Evolutionary conservation across 1,140 invertebrate genomes (phyloP), one percentile per base, ranked within the genome.

Genomic region (Bathynomus jamesi): DNA sequence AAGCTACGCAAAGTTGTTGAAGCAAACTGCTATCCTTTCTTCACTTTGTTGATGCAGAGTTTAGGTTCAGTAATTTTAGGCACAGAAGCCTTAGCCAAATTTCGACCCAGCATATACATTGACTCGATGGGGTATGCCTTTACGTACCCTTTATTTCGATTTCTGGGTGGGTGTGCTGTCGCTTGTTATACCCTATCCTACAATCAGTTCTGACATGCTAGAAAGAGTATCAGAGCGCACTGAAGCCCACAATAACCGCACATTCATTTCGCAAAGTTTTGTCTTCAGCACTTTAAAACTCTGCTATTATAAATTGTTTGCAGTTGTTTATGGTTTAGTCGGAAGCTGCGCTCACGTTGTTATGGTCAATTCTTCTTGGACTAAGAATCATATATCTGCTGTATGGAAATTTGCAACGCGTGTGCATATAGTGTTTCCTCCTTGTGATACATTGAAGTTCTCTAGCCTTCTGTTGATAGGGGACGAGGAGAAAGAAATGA

Each of bases 361-460:
- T 5, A 93, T 98, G 89, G 96, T 98, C 0, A 99, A 99, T 83
- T 98, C 96, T 3, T 90, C 90, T 0, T 99, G 97, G 94, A 99
- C 97, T 0, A 89, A 92, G 80, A 90, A 91, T 46, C 96, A 99
- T 82, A 93, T 99, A 62, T 87, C 90, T 69, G 81, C 88, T 17
- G 82, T 99, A 32, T 99, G 96, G 95, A 64, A 60, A 11, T 63
- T 70, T 17, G 30, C 88, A 0, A 82, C 89, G 53, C 87, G 83
- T 75, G 94, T 91, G 0, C 86, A 89, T 79, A 84, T 91, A 74
- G 90, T 99, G 2, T 99, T 95, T 85, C 97, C 97, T 8, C 96
- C 97, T 0, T 99, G 96, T 84, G 92, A 97, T 83, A 90, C 74
- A 17, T 53, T 68, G 17, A 62, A 77, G 5, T 77, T 78, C 65